Base-by-base conservation (phyloP, 2,888 invertebrate species). In the Tenthredo amoena region DNA sequence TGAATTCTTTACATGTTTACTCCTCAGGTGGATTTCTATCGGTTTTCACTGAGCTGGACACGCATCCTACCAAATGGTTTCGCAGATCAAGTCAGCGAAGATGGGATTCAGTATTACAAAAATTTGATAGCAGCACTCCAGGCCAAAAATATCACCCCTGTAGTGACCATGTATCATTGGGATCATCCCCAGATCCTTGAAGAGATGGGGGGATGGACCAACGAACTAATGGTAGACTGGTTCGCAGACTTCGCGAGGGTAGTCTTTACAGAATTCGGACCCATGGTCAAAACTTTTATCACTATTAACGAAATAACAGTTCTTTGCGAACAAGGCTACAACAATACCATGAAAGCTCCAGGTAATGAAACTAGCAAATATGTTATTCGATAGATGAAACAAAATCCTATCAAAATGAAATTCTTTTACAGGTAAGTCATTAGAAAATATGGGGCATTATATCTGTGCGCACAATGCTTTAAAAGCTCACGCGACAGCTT, bases 281-380 rank as follows among this genome's bases (percentile, higher is more conserved):
- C 37, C 68, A 65, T 90, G 89, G 89, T 91, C 2, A 91, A 91
- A 88, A 94, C 95, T 86, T 97, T 97, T 97, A 95, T 96, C 15
- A 97, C 97, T 0, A 95, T 97, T 88, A 97, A 97, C 91, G 97
- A 97, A 91, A 97, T 97, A 2, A 95, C 94, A 94, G 94, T 95
- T 88, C 94, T 95, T 71, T 95, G 95, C 89, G 91, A 94, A 86
- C 93, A 94, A 88, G 95, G 95, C 9, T 96, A 95, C 87, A 95
- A 95, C 0, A 84, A 76, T 1, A 89, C 90, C 0, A 91, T 91
- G 84, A 93, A 93, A 7, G 95, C 83, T 71, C 83, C 83, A 83
- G 83, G 83, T 83, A 68, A 37, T 40, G 1, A 37, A 15, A 58
- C 2, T 31, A 12, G 0, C 12, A 62, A 15, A 26, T 26, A 31